Evolutionary conservation across 1,140 invertebrate genomes (phyloP), one percentile per base, ranked within the genome.

Genomic region (Chlorops oryzae): DNA sequence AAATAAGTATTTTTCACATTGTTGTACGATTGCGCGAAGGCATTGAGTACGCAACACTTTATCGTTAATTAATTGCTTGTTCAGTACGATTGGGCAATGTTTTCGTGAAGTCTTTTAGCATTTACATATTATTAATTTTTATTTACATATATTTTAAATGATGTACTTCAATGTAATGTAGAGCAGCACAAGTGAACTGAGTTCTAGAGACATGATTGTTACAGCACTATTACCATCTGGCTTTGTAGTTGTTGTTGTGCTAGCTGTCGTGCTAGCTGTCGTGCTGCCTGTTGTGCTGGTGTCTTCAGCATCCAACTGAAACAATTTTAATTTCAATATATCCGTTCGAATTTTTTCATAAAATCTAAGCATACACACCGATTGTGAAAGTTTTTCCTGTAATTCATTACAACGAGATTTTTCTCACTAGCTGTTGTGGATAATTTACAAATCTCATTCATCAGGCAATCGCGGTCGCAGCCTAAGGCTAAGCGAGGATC

Each of bases 381-480:
- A 37, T 24, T 20, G 10, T 21, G 10, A 37, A 20, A 54, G 28
- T 42, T 47, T 63, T 5, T 34, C 55, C 40, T 59, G 55, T 17
- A 69, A 41, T 20, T 61, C 47, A 5, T 44, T 49, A 49, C 65
- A 69, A 17, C 63, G 61, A 2, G 47, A 54, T 5, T 35, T 55
- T n/a, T 65, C 50, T 51, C 48, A 37, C 55, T 64, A 3, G 59
- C 63, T 20, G 42, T 58, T 15, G 57, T 64, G 22, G 63, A 63
- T 0, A 69, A 21, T 24, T 60, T 51, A 35, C 65, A 69, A 5
- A 69, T 44, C 0, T 61, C 61, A 27, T 37, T 38, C 23, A 46
- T 51, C 23, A 69, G 61, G 43, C 80, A 81, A 2, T 57, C 43
- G 5, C 61, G 44, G 44, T 77, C 58, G 37, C 80, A 82, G 2